Conservation (phyloP, 2,797 vertebrate genomes). For the Pseudopleuronectes americanus region DNA sequence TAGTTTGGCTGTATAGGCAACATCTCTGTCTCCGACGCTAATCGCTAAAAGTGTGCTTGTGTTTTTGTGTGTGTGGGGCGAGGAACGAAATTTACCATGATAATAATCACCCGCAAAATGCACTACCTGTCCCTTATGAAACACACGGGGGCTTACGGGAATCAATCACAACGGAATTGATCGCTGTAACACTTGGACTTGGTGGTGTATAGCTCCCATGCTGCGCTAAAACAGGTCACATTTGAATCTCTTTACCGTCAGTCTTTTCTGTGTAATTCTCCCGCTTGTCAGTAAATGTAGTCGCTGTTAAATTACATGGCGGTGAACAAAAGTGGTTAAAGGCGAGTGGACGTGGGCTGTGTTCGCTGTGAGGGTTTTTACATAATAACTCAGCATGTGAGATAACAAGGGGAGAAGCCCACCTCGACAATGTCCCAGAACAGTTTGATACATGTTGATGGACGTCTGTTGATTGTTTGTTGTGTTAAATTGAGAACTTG, state of each 20-base stretch:
- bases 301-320: constrained; percentile 46
- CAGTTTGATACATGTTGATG: neutral
- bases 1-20: constrained; percentile 53
- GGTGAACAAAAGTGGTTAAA: constrained; percentile 44
- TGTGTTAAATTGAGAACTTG: too few species aligned
- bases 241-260: constrained; percentile 66
- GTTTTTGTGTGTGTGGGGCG: neutral
- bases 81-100: constrained; percentile 55
- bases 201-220: constrained; percentile 47
- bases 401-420: constrained; percentile 1
- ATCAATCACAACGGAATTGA: constrained; percentile 71
- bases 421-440: neutral
- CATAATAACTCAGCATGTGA: constrained; percentile 9
- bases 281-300: constrained; percentile 35
- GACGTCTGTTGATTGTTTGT: too few species aligned
- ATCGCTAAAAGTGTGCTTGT: constrained; percentile 29
- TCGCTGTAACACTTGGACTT: constrained; percentile 48
- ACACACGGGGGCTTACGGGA: constrained; percentile 62
- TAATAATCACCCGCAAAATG: constrained; percentile 66
- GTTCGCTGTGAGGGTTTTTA: neutral
- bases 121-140: constrained; percentile 63
- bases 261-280: constrained; percentile 57
- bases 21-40: constrained; percentile 26
- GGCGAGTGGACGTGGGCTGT: constrained; percentile 26
- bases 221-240: constrained; percentile 72